Evolutionary conservation across 2,113 vertebrate species (phyloP), one percentile per base, ranked within the genome.

Genomic region (Collichthys lucidus): DNA sequence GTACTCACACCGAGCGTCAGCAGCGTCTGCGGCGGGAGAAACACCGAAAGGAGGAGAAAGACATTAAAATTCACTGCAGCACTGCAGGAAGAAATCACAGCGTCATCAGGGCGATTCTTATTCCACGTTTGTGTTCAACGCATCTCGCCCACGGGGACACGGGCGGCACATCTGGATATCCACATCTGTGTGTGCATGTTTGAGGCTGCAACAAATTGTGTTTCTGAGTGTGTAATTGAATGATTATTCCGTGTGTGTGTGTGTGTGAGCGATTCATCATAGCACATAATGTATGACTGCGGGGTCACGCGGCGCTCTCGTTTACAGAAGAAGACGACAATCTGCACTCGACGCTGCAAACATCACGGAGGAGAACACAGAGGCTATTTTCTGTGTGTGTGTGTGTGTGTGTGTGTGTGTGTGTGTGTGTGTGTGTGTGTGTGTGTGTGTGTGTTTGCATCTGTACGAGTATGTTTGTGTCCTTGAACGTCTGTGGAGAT

Each of bases 401-500:
- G 85, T 3, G 56, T 77, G 61, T 19, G 12, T 63, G 49, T 71
- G 35, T 52, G 22, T 17, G 62, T 4, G 67, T 22, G 63, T 79
- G 62, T 31, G 17, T 20, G 49, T 67, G 62, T 31, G 17, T 20
- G 49, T 67, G 82, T 5, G 85, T 3, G 56, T 77, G 61, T 19
- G 12, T 63, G 49, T 71, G 35, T 52, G 22, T 17, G 62, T 4
- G 67, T 22, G 63, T 79, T 80, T 86, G 82, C 60, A 75, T 88
- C 70, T 78, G 77, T 10, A 63, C 47, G 20, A 79, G 74, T 42
- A 81, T 83, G 66, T 74, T 80, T 89, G 57, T 86, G 73, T 77
- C 84, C 78, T 79, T 85, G 80, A 84, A 85, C 74, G 75, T 76
- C 83, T 85, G 82, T 75, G 83, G 78, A 88, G 76, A 83, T 78